Percentiles rank a stretch among this genome's conserved stretches.
phyloP scores from a whole-genome alignment of 53 echinoderm and acorn worm species.

The Apostichopus leukothele region DNA sequence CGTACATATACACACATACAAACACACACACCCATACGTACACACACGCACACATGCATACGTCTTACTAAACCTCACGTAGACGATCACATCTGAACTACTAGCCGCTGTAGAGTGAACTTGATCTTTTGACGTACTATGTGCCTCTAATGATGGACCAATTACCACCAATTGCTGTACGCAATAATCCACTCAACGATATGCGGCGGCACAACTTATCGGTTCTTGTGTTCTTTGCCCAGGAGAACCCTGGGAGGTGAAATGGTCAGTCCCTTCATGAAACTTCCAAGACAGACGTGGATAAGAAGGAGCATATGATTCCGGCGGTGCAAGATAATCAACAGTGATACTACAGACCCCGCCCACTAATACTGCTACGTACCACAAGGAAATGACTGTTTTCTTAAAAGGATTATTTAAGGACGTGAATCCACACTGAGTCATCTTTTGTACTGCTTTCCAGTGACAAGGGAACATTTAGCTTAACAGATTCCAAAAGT shows the following conservation, averaged over 20 bases:
- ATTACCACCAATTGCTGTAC: constrained; percentile 49
- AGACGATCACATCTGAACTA: too few relatives aligned
- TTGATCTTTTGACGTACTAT: neutral
- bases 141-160: constrained; percentile 35
- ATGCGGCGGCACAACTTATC: neutral
- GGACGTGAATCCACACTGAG: too few relatives aligned
- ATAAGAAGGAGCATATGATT: neutral
- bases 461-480: too few relatives aligned
- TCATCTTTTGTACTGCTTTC: too few relatives aligned
- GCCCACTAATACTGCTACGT: too few relatives aligned
- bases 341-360: too few relatives aligned
- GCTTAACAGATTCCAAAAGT: too few relatives aligned
- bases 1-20: too few relatives aligned
- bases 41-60: neutral
- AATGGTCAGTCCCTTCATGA: neutral
- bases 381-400: too few relatives aligned
- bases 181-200: constrained; percentile 47
- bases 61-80: too few relatives aligned
- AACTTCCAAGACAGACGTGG: neutral
- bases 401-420: too few relatives aligned
- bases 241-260: constrained; percentile 42
- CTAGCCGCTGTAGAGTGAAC: neutral
- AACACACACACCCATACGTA: neutral
- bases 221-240: constrained; percentile 33
- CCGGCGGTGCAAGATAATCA: neutral